Evolutionary conservation across 2,888 invertebrate species (phyloP), one percentile per base, ranked within the genome.

Genomic region (Drosophila antonietae): DNA sequence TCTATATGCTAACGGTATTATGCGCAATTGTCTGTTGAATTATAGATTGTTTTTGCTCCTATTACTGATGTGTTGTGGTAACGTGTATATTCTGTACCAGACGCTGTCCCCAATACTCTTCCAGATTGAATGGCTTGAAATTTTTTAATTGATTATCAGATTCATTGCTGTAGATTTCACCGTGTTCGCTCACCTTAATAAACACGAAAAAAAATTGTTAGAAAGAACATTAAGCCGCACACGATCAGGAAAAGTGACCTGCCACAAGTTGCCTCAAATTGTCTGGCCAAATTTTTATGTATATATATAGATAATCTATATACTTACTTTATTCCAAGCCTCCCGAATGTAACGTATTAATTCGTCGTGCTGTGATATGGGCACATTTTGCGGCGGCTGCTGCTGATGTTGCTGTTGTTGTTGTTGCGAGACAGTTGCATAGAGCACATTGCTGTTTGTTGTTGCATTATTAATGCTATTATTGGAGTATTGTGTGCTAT

Each of bases 341-440:
- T 96, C 96, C 90, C 95, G 95, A 80, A 97, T 96, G 90, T 96
- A 97, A 90, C 95, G 95, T 81, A 97, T 96, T 88, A 97, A 93
- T 92, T 96, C 96, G 90, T 96, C 96, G 83, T 97, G 96, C 73
- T 93, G 93, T 62, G 93, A 92, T 63, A 92, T 78, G 55, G 91
- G 88, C 74, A 91, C 90, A 80, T 46, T 64, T 20, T 68, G 77
- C 37, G 70, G 76, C n/a, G 61, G 75, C 12, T 67, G 77, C 33
- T 63, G 75, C 14, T 67, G 28, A 0, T 28, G 28, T 1, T 59
- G 62, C 0, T 81, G 76, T 8, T 79, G 63, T 39, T 81, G 83
- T 28, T 80, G 64, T 39, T 73, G 83, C 37, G 81, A 73, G 28
- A 58, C 46, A n/a, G 68, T 49, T 63, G 69, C 52, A 68, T 89